Base-by-base conservation (phyloP, 2,888 invertebrate genomes). In the Drosophila colorata region DNA sequence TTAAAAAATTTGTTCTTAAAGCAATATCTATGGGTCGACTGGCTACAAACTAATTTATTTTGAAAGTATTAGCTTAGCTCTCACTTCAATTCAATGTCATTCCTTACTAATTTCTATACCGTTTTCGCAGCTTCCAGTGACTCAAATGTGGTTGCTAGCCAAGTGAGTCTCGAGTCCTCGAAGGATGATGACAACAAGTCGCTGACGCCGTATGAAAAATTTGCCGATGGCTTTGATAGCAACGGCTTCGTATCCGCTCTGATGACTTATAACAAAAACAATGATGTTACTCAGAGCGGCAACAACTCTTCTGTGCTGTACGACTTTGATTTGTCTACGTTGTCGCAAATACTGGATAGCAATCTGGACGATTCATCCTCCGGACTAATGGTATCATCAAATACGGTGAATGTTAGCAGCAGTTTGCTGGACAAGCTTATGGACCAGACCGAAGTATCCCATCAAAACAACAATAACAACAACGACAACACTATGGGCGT, bases 171-270 rank as follows among this genome's bases (percentile, higher is more conserved):
- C 5, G 84, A 85, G 47, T 71, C 87, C 1, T 87, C 87, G 2
- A 87, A 85, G 33, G 89, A 90, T 51, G 90, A 90, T 48, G 87
- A 89, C 52, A 87, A 89, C 35, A 90, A 90, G 67, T 78, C 87
- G 0, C 49, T 90, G 55, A 81, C 89, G n/a, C 73, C 88, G 14
- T 90, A 88, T 52, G 90, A 90, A 31, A 91, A 91, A 57, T 91
- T 91, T 55, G 78, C 89, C 0, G 91, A 91, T 63, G 90, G 91
- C 4, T 91, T 91, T 49, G 91, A 91, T 55, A 91, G 91, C 66
- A 91, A 90, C 28, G 90, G 90, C 1, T 91, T 91, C 49, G 90
- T 90, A 16, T 85, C 90, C 6, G 91, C 90, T 11, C 31, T 86
- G 5, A 83, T 86, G 79, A 85, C 87, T 11, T 83, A 80, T 41